phyloP scores from a whole-genome alignment of 2,888 invertebrate species.

The Dendrolimus houi region DNA sequence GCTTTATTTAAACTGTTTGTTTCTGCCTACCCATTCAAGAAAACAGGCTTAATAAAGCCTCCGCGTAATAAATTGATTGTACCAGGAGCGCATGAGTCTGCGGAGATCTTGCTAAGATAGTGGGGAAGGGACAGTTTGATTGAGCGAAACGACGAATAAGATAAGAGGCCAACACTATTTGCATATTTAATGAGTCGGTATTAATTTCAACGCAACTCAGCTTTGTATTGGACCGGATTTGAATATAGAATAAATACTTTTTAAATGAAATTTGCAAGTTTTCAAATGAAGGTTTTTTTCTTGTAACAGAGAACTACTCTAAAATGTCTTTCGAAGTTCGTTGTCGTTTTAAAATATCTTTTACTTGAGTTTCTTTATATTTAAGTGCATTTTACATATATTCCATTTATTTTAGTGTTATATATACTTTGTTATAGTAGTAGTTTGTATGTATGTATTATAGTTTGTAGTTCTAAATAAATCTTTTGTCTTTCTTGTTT shows the following conservation, averaged over 20 bases:
- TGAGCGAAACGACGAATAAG: conserved; percentile 65
- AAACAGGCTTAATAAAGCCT: not conserved
- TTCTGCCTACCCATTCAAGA: not conserved
- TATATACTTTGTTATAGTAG: too few relatives aligned
- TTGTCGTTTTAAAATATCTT: too few relatives aligned
- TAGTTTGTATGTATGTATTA: too few relatives aligned
- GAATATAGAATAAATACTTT: not conserved
- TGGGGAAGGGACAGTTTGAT: conserved; percentile 68
- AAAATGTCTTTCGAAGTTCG: too few relatives aligned
- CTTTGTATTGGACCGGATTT: conserved; percentile 17
- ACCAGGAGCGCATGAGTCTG: conserved; percentile 51
- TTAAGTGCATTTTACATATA: too few relatives aligned
- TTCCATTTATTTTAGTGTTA: too few relatives aligned
- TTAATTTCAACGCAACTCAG: conserved; percentile 54
- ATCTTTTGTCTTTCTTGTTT: too few relatives aligned
- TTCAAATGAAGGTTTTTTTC: too few relatives aligned
- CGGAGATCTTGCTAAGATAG: conserved; percentile 57
- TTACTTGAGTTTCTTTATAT: too few relatives aligned
- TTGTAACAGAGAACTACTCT: too few relatives aligned
- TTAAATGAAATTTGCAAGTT: not conserved
- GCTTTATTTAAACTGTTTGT: too few relatives aligned
- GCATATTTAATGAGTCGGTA: conserved; percentile 70
- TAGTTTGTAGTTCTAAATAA: too few relatives aligned
- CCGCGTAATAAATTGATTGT: conserved; percentile 12
- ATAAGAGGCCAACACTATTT: conserved; percentile 61